Evolutionary conservation across 2,797 vertebrate genomes (phyloP).

Genomic region (Xyrichtys novacula): DNA sequence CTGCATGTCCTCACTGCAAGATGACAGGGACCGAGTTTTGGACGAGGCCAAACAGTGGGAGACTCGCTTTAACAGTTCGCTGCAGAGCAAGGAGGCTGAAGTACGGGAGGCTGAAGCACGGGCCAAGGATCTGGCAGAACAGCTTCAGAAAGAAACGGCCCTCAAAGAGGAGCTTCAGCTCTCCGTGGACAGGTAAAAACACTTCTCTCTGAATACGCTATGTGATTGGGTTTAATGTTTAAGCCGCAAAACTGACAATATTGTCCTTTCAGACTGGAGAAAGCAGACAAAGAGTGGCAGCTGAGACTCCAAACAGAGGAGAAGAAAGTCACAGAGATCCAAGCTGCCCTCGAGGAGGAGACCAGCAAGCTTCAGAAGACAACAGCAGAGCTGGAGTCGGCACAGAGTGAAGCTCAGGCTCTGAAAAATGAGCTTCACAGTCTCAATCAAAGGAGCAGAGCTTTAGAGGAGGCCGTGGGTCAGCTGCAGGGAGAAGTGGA

Average conservation of each 20-base stretch:
- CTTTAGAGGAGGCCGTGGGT: slow-evolving; percentile 86
- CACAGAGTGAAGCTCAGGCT: slow-evolving; percentile 72
- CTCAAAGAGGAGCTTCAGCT: slow-evolving; percentile 87
- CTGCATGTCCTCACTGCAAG: slow-evolving; percentile 98
- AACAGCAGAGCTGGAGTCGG: slow-evolving; percentile 74
- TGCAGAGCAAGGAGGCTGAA: slow-evolving; percentile 93
- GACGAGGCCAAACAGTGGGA: slow-evolving; percentile 96
- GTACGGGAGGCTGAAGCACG: slow-evolving; percentile 86
- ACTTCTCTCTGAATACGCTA: not conserved
- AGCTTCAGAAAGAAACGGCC: slow-evolving; percentile 84
- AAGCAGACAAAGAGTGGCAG: slow-evolving; percentile 81
- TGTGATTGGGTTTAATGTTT: not conserved
- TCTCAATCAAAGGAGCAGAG: slow-evolving; percentile 78
- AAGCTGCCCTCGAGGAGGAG: slow-evolving; percentile 83
- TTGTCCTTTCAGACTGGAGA: slow-evolving; percentile 84
- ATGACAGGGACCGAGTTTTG: slow-evolving; percentile 94
- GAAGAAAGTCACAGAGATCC: slow-evolving; percentile 77
- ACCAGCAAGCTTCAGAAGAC: slow-evolving; percentile 76
- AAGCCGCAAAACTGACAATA: not conserved
- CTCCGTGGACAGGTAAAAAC: slow-evolving; percentile 78
- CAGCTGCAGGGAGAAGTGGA: slow-evolving; percentile 81
- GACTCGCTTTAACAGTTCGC: slow-evolving; percentile 88
- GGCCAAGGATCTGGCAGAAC: slow-evolving; percentile 84
- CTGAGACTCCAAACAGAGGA: slow-evolving; percentile 79
- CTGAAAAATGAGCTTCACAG: slow-evolving; percentile 83